Base-by-base conservation (phyloP, 2,888 invertebrate genomes). In the Chrysolina haemoptera region DNA sequence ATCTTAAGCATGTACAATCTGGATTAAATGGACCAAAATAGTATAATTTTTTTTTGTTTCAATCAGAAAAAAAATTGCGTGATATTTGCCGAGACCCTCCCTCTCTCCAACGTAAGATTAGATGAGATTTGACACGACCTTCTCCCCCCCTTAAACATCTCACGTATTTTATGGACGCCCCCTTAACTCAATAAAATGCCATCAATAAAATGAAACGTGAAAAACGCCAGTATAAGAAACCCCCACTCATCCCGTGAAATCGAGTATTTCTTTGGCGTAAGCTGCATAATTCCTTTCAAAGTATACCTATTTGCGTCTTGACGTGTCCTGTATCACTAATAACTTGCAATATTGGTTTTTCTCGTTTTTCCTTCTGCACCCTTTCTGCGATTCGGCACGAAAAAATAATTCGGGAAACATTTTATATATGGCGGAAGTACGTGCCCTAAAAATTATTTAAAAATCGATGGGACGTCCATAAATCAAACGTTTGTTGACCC, bases 371-470 rank as follows among this genome's bases (percentile, higher is more conserved):
- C 16, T 16, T 46, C 16, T 18, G 70, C 40, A 43, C 14, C 8
- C 69, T 59, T 62, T 55, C 66, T 65, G 40, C 62, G 16, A 41
- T 68, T 62, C 68, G 27, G 48, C 43, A 53, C 43, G 69, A 68
- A 73, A 75, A 72, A 75, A 64, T 53, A 62, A 22, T 22, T 59
- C 27, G 27, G 68, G 41, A 48, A 71, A 71, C 62, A 69, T 75
- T 74, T 71, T 74, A 76, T 76, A 74, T 77, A 77, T 72, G 70
- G 71, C 74, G 70, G 70, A 71, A 76, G 66, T 77, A 76, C 78
- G 78, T 77, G 77, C 71, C 70, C 77, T 63, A 74, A 75, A 77
- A 76, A 77, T 77, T 77, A 77, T 79, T 76, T 76, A 70, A 78
- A 78, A 78, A 77, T 78, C 78, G 74, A 78, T 79, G 40, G 71